Conservation (phyloP, 23 tunicate genomes). For the Diplosoma virens region DNA sequence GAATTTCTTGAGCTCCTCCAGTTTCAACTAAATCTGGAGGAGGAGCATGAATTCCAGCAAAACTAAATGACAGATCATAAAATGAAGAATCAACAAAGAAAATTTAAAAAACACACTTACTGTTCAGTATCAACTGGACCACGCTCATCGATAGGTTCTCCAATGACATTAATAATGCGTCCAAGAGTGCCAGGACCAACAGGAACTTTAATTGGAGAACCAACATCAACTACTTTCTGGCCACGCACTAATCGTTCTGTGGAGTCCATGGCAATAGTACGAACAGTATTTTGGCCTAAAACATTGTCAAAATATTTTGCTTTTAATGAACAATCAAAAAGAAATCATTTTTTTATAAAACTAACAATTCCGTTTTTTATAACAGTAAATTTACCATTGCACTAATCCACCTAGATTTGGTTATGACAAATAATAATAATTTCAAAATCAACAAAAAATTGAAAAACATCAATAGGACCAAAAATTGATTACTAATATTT, state of each 20-base stretch:
- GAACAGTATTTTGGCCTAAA: slow-evolving; percentile 98
- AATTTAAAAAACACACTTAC: slow-evolving; percentile 34
- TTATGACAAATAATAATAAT: no score
- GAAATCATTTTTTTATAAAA: no score
- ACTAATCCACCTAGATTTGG: no score
- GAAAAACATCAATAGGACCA: no score
- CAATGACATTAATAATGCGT: slow-evolving; percentile 99
- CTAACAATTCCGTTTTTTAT: no score
- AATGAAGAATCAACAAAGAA: neutral
- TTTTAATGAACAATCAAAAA: no score
- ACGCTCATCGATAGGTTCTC: slow-evolving; percentile 98
- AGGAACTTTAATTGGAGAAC: slow-evolving; percentile 96
- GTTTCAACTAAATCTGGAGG: slow-evolving; percentile 94
- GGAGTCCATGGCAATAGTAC: slow-evolving; percentile 99
- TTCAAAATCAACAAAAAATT: no score
- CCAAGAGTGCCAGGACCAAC: slow-evolving; percentile 99
- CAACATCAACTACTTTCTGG: slow-evolving; percentile 93
- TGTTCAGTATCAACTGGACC: slow-evolving; percentile 95
- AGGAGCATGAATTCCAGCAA: slow-evolving; percentile 88
- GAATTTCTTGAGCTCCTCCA: slow-evolving; percentile 98
- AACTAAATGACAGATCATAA: slow-evolving; percentile 10
- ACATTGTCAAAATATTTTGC: no score
- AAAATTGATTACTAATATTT: no score
- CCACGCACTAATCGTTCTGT: slow-evolving; percentile 98
- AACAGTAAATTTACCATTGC: no score